Percentiles rank a stretch among this genome's conserved stretches.
Evolutionary conservation across 2,888 invertebrate genomes (phyloP).

Genomic region (Melipona bicolor): DNA sequence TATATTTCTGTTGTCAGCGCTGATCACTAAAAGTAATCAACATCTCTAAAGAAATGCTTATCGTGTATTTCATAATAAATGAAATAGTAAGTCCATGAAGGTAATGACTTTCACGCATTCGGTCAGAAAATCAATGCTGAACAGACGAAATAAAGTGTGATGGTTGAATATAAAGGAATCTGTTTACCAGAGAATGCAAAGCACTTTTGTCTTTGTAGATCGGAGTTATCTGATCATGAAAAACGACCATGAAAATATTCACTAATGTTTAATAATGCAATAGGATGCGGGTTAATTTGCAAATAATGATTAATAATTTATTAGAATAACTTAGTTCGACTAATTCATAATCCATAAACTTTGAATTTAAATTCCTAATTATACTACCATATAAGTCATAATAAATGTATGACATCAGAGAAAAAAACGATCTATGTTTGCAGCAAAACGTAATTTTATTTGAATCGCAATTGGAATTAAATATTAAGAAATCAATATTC

Average conservation of each 20-base stretch:
- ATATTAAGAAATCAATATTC: not conserved
- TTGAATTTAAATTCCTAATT: not conserved
- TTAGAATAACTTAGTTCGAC: not conserved
- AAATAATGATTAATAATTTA: not conserved
- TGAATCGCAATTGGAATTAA: not conserved
- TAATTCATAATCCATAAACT: not conserved
- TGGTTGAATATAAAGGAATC: slow-evolving; percentile 37
- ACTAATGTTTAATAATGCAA: slow-evolving; percentile 37
- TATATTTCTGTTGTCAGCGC: not conserved
- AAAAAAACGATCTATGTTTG: not conserved
- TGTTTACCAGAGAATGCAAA: slow-evolving; percentile 56
- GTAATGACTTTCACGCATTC: not conserved
- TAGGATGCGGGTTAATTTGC: slow-evolving; percentile 1
- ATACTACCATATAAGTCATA: too few species aligned
- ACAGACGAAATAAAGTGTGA: not conserved
- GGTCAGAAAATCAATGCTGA: slow-evolving; percentile 10
- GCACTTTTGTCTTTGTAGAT: slow-evolving; percentile 53
- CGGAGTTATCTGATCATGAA: slow-evolving; percentile 44
- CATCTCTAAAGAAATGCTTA: not conserved
- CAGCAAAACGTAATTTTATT: not conserved
- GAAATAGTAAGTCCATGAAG: not conserved
- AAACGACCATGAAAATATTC: slow-evolving; percentile 64
- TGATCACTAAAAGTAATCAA: not conserved
- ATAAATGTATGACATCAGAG: not conserved
- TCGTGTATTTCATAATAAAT: not conserved